Conservation (phyloP, 2,797 vertebrate genomes). For the Girardinus metallicus region DNA sequence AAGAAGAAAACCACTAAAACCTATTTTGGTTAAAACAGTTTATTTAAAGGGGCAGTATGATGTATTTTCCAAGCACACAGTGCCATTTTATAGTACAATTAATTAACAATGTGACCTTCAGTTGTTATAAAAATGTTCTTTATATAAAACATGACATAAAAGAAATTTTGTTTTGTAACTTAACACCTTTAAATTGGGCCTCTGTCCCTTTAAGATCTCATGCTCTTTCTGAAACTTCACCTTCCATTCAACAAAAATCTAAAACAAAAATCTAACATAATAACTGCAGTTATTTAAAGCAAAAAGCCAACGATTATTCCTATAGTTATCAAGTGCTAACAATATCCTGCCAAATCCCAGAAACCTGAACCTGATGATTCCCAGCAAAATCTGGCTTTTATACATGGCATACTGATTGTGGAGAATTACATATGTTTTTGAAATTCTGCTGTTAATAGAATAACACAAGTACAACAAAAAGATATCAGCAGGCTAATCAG, state of each 20-base stretch:
- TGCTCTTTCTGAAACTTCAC: too few species aligned
- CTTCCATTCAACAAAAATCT: background rate
- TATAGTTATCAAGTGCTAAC: background rate
- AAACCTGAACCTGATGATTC: background rate
- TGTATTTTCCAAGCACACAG: too few species aligned
- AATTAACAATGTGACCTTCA: background rate
- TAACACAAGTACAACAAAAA: background rate
- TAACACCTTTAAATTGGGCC: too few species aligned
- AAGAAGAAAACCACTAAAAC: background rate
- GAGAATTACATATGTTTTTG: background rate
- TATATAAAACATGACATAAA: background rate
- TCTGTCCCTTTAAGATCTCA: too few species aligned
- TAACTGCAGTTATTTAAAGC: background rate
- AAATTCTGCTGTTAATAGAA: background rate
- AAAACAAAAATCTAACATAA: background rate
- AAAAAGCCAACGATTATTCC: background rate
- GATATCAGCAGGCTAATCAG: background rate
- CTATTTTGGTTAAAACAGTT: background rate
- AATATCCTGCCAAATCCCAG: background rate
- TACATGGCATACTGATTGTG: background rate
- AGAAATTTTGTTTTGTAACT: too few species aligned
- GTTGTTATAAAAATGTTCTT: background rate
- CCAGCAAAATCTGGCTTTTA: background rate
- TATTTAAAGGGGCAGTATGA: background rate
- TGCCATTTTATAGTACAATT: too few species aligned